phyloP scores from a whole-genome alignment of 2,797 vertebrate genomes.

The Notolepis coatsorum region DNA sequence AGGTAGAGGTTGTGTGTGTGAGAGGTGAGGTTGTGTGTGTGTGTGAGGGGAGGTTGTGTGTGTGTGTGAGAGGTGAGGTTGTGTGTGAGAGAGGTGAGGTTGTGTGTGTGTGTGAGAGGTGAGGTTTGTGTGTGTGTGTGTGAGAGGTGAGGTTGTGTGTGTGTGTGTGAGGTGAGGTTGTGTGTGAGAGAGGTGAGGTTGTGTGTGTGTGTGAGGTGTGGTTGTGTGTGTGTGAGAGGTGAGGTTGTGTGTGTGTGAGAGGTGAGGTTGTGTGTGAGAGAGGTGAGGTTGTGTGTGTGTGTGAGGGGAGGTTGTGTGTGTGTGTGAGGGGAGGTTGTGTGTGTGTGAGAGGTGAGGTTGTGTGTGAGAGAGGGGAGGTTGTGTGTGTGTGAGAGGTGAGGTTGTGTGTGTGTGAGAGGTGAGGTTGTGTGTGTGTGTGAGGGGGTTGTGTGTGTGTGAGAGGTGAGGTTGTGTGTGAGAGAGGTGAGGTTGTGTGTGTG shows the following conservation, averaged over 20 bases:
- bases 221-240: slow-evolving; percentile 37
- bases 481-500: slow-evolving; percentile 76
- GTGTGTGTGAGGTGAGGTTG: slow-evolving; percentile 82
- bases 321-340: slow-evolving; percentile 38
- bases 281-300: slow-evolving; percentile 41
- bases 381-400: slow-evolving; percentile 31
- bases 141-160: slow-evolving; percentile 39
- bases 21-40: slow-evolving; percentile 76
- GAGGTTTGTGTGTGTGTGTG: slow-evolving; percentile 72
- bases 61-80: slow-evolving; percentile 83
- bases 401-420: slow-evolving; percentile 37
- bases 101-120: slow-evolving; percentile 62
- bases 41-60: slow-evolving; percentile 34
- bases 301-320: slow-evolving; percentile 70
- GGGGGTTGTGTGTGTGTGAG: slow-evolving; percentile 36
- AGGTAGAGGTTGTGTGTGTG: slow-evolving; percentile 38
- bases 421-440: slow-evolving; percentile 73
- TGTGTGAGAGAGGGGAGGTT: too few relatives aligned
- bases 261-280: slow-evolving; percentile 71
- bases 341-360: slow-evolving; percentile 21
- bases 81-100: slow-evolving; percentile 62
- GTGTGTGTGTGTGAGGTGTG: slow-evolving; percentile 53
- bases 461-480: too few relatives aligned
- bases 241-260: too few relatives aligned
- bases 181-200: slow-evolving; percentile 69